Evolutionary conservation across 2,113 vertebrate species (phyloP).

Genomic region (Drymodes brunneopygia): DNA sequence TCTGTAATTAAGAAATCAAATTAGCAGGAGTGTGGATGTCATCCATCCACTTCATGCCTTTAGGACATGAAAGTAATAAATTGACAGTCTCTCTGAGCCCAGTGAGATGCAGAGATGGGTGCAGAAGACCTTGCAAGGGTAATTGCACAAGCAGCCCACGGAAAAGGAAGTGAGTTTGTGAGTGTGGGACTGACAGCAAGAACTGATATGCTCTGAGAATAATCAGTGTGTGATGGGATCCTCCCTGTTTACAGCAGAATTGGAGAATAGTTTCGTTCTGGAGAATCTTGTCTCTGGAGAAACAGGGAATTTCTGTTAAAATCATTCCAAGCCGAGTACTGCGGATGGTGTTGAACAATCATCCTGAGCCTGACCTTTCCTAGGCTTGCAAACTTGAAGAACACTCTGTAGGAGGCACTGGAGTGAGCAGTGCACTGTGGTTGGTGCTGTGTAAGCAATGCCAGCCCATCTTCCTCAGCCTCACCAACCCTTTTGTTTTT

Average conservation of each 20-base stretch:
- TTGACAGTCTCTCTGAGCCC: neutral
- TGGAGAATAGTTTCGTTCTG: neutral
- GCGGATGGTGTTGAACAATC: neutral
- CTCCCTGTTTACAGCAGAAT: neutral
- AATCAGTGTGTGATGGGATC: neutral
- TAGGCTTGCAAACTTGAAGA: neutral
- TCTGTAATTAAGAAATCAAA: conserved; percentile 57
- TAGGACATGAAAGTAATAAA: conserved; percentile 32
- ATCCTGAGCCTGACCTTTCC: neutral
- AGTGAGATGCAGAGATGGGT: neutral
- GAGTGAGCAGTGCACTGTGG: neutral
- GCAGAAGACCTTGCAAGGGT: neutral
- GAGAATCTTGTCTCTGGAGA: neutral
- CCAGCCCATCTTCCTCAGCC: neutral
- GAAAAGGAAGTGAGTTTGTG: neutral
- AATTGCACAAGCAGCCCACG: neutral
- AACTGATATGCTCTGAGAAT: neutral
- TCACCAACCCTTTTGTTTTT: neutral
- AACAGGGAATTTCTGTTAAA: neutral
- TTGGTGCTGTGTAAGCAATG: neutral
- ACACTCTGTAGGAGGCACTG: rapidly evolving
- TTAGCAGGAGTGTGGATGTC: neutral
- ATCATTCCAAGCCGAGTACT: neutral
- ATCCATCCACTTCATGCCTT: conserved; percentile 9
- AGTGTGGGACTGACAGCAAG: neutral